Percentiles rank a stretch among this genome's conserved stretches.
phyloP scores from a whole-genome alignment of 2,797 vertebrate genomes.

The Microctenopoma steveboyesi region DNA sequence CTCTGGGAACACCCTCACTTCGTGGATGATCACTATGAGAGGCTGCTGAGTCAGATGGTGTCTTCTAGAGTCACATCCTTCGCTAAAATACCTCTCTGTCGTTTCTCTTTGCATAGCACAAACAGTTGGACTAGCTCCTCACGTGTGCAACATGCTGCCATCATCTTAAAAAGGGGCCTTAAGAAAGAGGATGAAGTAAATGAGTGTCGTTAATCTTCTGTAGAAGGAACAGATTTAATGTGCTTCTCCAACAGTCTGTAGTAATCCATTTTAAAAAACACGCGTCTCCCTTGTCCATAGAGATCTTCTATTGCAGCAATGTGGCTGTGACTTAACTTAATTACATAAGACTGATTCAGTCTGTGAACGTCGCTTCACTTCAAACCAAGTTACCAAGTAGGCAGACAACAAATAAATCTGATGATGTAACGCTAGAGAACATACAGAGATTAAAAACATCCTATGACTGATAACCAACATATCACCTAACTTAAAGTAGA shows the following conservation, averaged over 20 bases:
- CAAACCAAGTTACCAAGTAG: not conserved
- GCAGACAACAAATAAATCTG: too few species aligned
- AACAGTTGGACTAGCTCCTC: constrained; percentile 26
- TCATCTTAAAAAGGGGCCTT: constrained; percentile 53
- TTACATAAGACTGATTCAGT: constrained; percentile 43
- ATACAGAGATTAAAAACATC: not conserved
- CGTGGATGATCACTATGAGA: not conserved
- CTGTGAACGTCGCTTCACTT: not conserved
- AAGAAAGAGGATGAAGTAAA: constrained; percentile 70
- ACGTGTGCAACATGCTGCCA: constrained; percentile 35
- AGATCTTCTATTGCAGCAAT: constrained; percentile 35
- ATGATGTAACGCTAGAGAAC: not conserved
- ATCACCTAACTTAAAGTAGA: not conserved
- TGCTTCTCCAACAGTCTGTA: constrained; percentile 58
- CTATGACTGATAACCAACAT: not conserved
- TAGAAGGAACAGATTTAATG: constrained; percentile 63
- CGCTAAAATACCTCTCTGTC: constrained; percentile 14
- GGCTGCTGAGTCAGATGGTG: constrained; percentile 17
- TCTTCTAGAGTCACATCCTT: constrained; percentile 27
- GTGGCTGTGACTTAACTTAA: constrained; percentile 35
- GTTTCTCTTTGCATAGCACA: constrained; percentile 1
- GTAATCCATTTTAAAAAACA: constrained; percentile 69
- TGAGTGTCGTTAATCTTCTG: constrained; percentile 70
- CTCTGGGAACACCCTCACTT: constrained; percentile 23
- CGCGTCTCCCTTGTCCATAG: constrained; percentile 20